Evolutionary conservation across 2,113 vertebrate genomes (phyloP).

Genomic region (Dicerorhinus sumatrensis): DNA sequence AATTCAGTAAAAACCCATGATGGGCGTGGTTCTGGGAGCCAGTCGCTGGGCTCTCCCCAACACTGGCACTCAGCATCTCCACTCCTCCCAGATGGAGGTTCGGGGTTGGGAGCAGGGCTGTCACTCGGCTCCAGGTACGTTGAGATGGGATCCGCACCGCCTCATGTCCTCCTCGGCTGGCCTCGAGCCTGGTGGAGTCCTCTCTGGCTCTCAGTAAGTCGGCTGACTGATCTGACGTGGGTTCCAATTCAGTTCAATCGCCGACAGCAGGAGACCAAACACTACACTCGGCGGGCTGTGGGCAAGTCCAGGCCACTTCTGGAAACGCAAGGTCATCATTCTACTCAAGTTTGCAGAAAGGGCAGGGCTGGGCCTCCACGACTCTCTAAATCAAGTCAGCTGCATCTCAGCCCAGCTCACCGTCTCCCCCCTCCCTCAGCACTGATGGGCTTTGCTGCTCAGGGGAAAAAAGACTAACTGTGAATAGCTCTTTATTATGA

Average conservation of each 20-base stretch:
- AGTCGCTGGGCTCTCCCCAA: neutral
- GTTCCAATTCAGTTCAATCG: neutral
- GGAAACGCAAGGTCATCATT: neutral
- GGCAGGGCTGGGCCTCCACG: rapidly evolving
- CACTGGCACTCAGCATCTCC: neutral
- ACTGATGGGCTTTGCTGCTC: neutral
- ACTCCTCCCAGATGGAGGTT: neutral
- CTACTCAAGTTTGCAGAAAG: no score
- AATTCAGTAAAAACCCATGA: neutral
- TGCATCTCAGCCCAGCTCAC: neutral
- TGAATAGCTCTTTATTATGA: neutral
- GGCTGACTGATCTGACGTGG: neutral
- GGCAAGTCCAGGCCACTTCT: neutral
- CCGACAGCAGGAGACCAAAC: neutral
- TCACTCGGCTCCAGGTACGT: rapidly evolving
- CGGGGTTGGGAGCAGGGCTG: neutral
- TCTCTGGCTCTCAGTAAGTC: neutral
- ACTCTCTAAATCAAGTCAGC: neutral
- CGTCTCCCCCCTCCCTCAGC: neutral
- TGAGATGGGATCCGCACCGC: neutral
- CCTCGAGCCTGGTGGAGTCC: neutral
- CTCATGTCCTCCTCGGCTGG: rapidly evolving
- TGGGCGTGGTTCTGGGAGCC: neutral
- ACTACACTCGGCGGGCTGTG: neutral
- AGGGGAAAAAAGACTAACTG: neutral